Conservation (phyloP, 2,797 vertebrate species). For the Manis crassicaudata region DNA sequence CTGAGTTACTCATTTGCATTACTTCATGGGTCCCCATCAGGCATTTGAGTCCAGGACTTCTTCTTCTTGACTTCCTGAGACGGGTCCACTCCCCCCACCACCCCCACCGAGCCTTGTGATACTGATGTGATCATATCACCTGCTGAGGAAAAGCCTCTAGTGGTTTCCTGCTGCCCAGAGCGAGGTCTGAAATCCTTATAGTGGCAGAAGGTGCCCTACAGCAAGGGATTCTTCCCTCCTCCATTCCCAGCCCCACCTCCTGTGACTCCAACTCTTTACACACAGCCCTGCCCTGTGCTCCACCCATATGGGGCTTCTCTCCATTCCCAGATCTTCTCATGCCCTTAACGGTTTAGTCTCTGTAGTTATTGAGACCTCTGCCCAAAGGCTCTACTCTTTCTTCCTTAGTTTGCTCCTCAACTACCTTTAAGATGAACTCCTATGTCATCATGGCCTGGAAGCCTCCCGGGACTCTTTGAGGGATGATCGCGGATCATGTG, state of each 20-base stretch:
- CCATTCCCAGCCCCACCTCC: not conserved
- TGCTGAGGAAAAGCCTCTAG: not conserved
- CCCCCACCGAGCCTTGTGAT: not conserved
- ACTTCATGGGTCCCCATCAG: not conserved
- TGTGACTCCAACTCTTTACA: not conserved
- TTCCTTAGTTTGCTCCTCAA: not conserved
- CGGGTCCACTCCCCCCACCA: not conserved
- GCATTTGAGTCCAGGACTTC: not conserved
- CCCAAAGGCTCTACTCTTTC: not conserved
- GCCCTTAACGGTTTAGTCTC: not conserved
- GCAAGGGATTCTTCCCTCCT: not conserved
- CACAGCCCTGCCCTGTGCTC: not conserved
- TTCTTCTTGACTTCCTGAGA: not conserved
- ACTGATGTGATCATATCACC: not conserved
- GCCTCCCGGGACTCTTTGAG: not conserved
- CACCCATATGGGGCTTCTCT: not conserved
- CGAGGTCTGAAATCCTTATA: not conserved
- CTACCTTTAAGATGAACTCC: not conserved
- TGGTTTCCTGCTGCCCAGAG: not conserved
- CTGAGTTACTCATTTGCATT: too few relatives aligned
- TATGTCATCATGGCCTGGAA: not conserved
- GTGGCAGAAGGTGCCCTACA: not conserved
- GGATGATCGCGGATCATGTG: too few relatives aligned
- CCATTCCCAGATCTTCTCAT: not conserved
- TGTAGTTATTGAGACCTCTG: not conserved